phyloP scores from a whole-genome alignment of 1,140 invertebrate genomes.

The Thereuonema tuberculata region DNA sequence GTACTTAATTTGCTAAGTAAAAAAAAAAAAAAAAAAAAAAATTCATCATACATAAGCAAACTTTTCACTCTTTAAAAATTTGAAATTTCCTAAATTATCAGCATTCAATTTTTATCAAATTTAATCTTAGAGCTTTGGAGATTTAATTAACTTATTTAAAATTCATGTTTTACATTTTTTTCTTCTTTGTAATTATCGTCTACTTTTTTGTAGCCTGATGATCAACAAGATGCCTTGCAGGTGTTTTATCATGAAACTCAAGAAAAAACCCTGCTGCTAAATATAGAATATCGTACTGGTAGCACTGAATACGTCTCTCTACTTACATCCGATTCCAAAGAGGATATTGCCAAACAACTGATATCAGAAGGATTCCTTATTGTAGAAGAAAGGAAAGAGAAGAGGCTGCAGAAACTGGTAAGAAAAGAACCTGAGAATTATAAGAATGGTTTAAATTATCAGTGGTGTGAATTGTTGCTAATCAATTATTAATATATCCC shows the following conservation, averaged over 20 bases:
- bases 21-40: too few relatives aligned
- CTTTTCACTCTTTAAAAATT: too few relatives aligned
- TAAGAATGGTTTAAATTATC: too few relatives aligned
- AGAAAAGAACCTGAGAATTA: too few relatives aligned
- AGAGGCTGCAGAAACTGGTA: constrained; percentile 61
- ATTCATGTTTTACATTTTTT: neutral
- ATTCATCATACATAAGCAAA: too few relatives aligned
- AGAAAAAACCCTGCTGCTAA: constrained; percentile 35
- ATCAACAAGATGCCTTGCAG: constrained; percentile 15
- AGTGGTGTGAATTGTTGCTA: too few relatives aligned
- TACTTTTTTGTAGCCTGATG: neutral
- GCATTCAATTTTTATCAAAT: constrained; percentile 17
- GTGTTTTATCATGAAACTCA: constrained; percentile 28
- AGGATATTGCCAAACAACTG: constrained; percentile 69
- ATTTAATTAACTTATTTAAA: neutral
- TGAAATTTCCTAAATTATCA: too few relatives aligned
- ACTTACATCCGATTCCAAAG: constrained; percentile 49
- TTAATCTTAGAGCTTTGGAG: neutral
- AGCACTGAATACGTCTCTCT: constrained; percentile 53
- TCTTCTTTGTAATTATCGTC: neutral
- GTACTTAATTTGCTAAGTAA: too few relatives aligned
- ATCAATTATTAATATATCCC: too few relatives aligned
- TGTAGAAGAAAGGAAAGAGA: constrained; percentile 64
- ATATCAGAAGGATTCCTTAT: constrained; percentile 73
- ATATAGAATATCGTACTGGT: constrained; percentile 40